A percentile compares a stretch with the other conserved stretches of the same genome.
Evolutionary conservation across 2,797 vertebrate genomes (phyloP).

Genomic region (Cephalopachus bancanus): DNA sequence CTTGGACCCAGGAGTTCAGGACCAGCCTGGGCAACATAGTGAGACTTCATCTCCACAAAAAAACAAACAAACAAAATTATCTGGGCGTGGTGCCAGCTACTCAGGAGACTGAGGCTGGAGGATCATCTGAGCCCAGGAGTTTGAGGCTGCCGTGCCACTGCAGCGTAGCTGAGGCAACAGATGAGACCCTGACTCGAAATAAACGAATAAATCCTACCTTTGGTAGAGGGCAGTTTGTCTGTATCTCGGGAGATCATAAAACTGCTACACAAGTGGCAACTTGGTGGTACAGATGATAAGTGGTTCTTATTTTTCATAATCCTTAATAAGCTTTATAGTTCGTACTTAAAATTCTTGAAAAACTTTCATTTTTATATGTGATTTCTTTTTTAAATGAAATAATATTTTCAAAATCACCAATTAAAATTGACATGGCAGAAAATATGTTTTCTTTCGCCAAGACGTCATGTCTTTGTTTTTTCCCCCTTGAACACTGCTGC

Average conservation of each 20-base stretch:
- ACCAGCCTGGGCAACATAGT: too few relatives aligned
- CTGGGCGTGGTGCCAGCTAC: too few relatives aligned
- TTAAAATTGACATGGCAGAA: constrained; percentile 6
- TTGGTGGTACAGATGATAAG: background rate
- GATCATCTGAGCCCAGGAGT: too few relatives aligned
- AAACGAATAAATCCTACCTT: background rate
- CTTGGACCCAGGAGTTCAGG: too few relatives aligned
- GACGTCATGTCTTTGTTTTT: background rate
- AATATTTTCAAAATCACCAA: background rate
- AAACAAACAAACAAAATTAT: too few relatives aligned
- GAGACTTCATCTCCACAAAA: too few relatives aligned
- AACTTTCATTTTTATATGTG: background rate
- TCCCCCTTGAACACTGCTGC: background rate
- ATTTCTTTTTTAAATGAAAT: constrained; percentile 26
- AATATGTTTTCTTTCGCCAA: background rate
- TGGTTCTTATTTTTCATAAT: background rate
- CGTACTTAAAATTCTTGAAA: constrained; percentile 38
- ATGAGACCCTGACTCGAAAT: too few relatives aligned
- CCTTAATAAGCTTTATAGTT: background rate
- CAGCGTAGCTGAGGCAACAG: too few relatives aligned
- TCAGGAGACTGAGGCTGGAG: too few relatives aligned
- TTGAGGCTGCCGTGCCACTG: too few relatives aligned
- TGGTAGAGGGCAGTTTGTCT: background rate
- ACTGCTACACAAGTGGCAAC: background rate
- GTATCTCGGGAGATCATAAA: background rate